Base-by-base conservation (phyloP, 2,888 invertebrate species). In the Antheraea yamamai region DNA sequence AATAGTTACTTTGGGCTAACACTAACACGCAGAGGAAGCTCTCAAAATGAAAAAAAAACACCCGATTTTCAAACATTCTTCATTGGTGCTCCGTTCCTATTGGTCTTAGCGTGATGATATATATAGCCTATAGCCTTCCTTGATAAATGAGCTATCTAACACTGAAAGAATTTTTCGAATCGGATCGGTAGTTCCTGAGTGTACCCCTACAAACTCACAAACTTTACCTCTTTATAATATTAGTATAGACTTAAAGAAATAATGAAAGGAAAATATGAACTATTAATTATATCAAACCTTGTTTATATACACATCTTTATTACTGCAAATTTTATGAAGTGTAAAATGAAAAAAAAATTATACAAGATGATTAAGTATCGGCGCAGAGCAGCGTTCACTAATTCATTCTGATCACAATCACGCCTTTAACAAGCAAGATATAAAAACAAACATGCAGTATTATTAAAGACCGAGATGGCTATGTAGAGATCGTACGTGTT, bases 371-470 rank as follows among this genome's bases (percentile, higher is more conserved):
- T 80, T 81, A 81, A 82, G 78, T 76, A 80, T 77, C 78, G 78
- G 70, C 68, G 74, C 76, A n/a, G n/a, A 35, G 12, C 39, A 79
- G 81, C 79, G 80, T 80, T 79, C 82, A 84, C 84, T 86, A 84
- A 84, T 82, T 84, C 80, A 84, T 84, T 83, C 81, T 80, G 86
- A 86, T 86, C 83, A 81, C 82, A 83, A 86, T 86, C 85, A 83
- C 82, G 77, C 74, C 78, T 78, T 78, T 84, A 84, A 83, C 83
- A 84, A 85, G 80, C 79, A 75, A 76, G 78, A 77, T 80, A 79
- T 81, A 84, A 83, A 61, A 85, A 82, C 81, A 84, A 82, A 82
- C 78, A 84, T 79, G 79, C 82, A 77, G 80, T 77, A 78, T 79
- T 77, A 78, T 79, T 77, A 78, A 73, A 79, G 81, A 84, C 39